Percentiles rank a stretch among this genome's conserved stretches.
These are phyloP conservation scores for Brachypalpus laphriformis DNA, from an alignment of 2,888 invertebrate species.

Conservation along the genomic window DNA sequence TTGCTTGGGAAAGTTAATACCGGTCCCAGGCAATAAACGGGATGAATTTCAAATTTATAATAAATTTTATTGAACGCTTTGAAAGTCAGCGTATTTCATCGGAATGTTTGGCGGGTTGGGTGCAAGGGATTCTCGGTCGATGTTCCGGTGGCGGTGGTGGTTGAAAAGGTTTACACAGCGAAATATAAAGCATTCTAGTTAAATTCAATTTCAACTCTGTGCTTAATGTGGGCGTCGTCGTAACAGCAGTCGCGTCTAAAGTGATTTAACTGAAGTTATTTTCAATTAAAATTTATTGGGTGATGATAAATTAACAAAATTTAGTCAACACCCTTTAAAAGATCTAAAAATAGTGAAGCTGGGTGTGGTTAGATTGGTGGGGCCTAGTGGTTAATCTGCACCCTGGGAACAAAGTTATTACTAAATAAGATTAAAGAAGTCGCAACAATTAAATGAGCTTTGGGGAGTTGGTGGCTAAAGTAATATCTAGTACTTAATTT, in stretches of 20 bases:
- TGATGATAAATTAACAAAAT: neutral
- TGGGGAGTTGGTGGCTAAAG: no score
- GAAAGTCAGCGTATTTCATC: constrained; percentile 1
- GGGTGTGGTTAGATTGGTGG: no score
- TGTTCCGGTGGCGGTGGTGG: neutral
- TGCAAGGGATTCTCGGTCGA: neutral
- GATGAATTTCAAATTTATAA: constrained; percentile 63
- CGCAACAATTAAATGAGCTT: no score
- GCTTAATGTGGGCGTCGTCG: neutral
- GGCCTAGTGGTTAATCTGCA: no score
- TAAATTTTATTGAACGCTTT: constrained; percentile 47
- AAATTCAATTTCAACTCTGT: neutral
- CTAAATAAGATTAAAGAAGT: no score
- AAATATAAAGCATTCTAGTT: neutral
- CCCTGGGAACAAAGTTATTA: no score
- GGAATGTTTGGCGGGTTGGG: neutral
- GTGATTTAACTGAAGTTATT: constrained; percentile 31
- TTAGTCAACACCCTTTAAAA: neutral
- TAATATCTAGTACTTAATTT: no score
- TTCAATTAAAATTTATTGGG: constrained; percentile 35
- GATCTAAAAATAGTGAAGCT: neutral
- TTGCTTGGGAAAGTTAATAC: constrained; percentile 65
- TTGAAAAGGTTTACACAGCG: neutral
- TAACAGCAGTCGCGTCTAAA: neutral
- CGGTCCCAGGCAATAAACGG: constrained; percentile 33